A percentile compares a stretch with the other conserved stretches of the same genome.
phyloP scores from a whole-genome alignment of 2,888 invertebrate species.

The Galeopsomyia nigrocyanea region DNA sequence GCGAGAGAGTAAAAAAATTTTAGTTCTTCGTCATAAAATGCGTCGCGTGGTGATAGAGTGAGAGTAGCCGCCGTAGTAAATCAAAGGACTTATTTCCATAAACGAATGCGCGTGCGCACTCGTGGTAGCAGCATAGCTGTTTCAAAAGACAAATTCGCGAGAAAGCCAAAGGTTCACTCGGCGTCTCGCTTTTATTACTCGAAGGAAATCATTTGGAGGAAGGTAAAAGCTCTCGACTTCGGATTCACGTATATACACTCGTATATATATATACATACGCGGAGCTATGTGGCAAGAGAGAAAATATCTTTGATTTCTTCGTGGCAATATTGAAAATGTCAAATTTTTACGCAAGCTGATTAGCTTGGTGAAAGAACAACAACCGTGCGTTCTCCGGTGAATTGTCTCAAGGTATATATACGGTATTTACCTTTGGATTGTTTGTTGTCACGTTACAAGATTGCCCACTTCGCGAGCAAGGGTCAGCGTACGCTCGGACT shows the following conservation, averaged over 20 bases:
- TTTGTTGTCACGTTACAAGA: constrained; percentile 19
- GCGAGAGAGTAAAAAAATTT: neutral
- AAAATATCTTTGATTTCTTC: no score
- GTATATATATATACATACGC: no score
- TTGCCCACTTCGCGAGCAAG: neutral
- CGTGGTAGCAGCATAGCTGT: neutral
- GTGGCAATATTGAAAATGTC: no score
- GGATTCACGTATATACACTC: no score
- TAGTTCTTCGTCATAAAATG: neutral
- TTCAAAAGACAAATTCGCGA: constrained; percentile 32
- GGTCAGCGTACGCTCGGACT: neutral
- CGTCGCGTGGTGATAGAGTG: neutral
- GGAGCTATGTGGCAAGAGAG: no score
- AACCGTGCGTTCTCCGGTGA: neutral
- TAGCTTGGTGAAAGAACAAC: no score
- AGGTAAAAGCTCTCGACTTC: no score
- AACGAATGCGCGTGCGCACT: constrained; percentile 8
- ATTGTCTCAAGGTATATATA: neutral
- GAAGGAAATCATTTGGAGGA: no score
- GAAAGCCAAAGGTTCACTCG: neutral
- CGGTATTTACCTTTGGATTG: constrained; percentile 2
- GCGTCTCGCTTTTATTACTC: no score
- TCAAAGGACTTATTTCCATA: constrained; percentile 37
- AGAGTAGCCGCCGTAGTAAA: constrained; percentile 17
- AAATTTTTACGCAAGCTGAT: no score